Percentiles rank a stretch among this genome's conserved stretches.
These are phyloP conservation scores for Aythya baeri DNA, from an alignment of 2,113 vertebrate genomes.

Conservation along the genomic window DNA sequence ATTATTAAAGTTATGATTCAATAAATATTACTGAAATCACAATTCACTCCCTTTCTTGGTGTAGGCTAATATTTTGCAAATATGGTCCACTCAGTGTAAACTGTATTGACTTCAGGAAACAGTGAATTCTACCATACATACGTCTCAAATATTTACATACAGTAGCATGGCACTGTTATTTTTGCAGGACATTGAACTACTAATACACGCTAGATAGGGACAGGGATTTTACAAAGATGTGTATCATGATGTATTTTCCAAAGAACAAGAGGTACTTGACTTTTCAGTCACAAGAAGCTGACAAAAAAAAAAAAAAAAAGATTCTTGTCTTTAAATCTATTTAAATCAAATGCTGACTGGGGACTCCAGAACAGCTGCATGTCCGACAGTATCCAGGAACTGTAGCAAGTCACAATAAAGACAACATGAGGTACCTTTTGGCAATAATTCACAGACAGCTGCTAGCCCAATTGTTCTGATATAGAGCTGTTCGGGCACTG, in stretches of 20 bases:
- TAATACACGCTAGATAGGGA: background rate
- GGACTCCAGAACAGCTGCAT: background rate
- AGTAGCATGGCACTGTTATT: conserved; percentile 49
- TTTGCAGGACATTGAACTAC: background rate
- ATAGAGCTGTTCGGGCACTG: background rate
- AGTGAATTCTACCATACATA: background rate
- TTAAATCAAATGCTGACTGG: background rate
- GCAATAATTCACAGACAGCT: background rate
- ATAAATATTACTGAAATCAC: conserved; percentile 30
- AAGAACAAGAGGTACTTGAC: background rate
- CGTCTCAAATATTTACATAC: conserved; percentile 32
- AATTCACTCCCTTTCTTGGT: conserved; percentile 11
- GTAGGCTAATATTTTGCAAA: conserved; percentile 53
- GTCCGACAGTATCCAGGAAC: background rate
- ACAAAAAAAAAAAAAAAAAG: background rate
- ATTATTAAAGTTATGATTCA: background rate
- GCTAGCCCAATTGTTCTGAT: background rate
- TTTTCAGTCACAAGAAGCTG: background rate
- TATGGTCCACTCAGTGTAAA: conserved; percentile 65
- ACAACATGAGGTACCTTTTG: background rate
- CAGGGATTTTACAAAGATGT: background rate
- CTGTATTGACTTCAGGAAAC: conserved; percentile 59
- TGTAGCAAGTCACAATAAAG: background rate
- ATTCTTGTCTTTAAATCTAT: background rate
- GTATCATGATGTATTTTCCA: background rate